phyloP scores from a whole-genome alignment of 2,113 vertebrate genomes.

The Zonotrichia leucophrys region DNA sequence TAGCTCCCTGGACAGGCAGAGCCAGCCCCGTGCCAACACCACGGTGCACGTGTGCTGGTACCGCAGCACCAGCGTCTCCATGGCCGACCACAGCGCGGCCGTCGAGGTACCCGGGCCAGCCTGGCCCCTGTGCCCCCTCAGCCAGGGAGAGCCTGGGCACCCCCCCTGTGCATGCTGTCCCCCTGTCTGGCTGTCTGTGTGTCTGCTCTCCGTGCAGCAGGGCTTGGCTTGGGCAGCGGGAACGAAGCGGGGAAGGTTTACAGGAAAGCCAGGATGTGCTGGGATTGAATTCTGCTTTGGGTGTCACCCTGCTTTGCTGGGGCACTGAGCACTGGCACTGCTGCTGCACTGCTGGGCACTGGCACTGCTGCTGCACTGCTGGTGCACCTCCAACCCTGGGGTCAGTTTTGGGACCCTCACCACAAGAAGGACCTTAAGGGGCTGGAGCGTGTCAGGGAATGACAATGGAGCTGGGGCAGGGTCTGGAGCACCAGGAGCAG shows the following conservation, averaged over 20 bases:
- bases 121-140: background rate
- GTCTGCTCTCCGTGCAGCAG: background rate
- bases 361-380: background rate
- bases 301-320: background rate
- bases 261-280: background rate
- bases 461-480: background rate
- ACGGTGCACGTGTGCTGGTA: constrained; percentile 97
- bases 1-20: constrained; percentile 85
- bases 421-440: too few relatives aligned
- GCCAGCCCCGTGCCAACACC: constrained; percentile 88
- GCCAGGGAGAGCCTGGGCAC: accelerated
- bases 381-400: background rate
- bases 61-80: constrained; percentile 94
- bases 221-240: background rate
- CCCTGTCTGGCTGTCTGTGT: background rate
- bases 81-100: constrained; percentile 90
- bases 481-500: background rate
- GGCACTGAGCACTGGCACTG: background rate
- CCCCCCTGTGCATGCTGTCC: background rate
- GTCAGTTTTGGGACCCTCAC: background rate
- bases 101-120: constrained; percentile 83
- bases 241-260: background rate
- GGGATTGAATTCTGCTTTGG: background rate
- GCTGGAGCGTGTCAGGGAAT: background rate
- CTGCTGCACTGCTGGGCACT: too few relatives aligned